These are phyloP conservation scores for Ptilonorhynchus violaceus DNA, from an alignment of 2,113 vertebrate species.

Conservation along the genomic window DNA sequence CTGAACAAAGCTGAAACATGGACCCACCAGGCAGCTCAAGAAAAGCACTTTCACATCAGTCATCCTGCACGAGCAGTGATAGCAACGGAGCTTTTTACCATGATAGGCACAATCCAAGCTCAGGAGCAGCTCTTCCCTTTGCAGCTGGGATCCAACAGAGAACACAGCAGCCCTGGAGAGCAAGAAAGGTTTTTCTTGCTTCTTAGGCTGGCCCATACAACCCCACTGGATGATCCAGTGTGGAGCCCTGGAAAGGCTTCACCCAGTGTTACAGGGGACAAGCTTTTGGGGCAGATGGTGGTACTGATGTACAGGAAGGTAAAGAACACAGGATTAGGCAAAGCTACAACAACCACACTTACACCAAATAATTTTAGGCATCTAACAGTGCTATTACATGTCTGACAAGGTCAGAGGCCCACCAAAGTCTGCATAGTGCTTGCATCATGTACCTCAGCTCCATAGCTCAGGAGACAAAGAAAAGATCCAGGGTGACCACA, in stretches of 20 bases:
- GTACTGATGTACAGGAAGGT: background rate
- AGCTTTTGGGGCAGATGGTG: background rate
- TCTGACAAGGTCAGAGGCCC: background rate
- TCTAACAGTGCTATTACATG: background rate
- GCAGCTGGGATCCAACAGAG: background rate
- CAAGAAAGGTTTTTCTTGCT: background rate
- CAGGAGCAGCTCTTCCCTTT: background rate
- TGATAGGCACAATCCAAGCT: background rate
- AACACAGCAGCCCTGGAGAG: background rate
- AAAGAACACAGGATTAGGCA: background rate
- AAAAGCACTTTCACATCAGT: background rate
- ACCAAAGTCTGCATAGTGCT: background rate
- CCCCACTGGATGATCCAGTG: background rate
- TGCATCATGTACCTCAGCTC: background rate
- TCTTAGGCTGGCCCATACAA: background rate
- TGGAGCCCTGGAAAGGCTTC: background rate
- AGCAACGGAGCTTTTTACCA: background rate
- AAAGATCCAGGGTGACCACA: background rate
- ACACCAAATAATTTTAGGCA: background rate
- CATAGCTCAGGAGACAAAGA: background rate
- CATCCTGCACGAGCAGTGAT: background rate
- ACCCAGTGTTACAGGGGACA: background rate
- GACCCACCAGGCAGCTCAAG: slow-evolving; percentile 38
- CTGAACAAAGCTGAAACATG: slow-evolving; percentile 13
- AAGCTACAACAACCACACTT: background rate